Evolutionary conservation across 2,888 invertebrate species (phyloP), one percentile per base, ranked within the genome.

Genomic region (Ferrisia virgata): DNA sequence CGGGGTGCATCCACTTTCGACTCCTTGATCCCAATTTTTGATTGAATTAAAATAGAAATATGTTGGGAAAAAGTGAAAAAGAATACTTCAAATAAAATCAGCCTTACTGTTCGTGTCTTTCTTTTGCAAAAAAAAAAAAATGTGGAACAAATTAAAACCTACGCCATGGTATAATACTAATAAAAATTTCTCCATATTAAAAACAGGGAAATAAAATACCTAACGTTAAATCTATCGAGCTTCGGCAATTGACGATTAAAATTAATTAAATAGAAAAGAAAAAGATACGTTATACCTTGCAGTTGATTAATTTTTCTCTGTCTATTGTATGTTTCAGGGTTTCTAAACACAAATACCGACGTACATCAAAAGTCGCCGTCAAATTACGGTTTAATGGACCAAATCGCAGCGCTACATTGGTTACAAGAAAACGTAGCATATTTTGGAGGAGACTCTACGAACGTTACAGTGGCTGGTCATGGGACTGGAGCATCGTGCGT

Each of bases 311-410:
- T 79, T 84, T 81, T 28, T 53, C 79, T 28, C n/a, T 36, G 9
- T 15, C 53, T 53, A 2, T 6, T 8, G 22, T 53, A 53, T 85
- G n/a, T 80, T 80, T 86, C 91, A 96, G 96, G 96, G 87, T 96
- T 96, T 89, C 91, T 96, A 85, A 96, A 96, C 89, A 95, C 95
- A 85, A 94, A 96, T 88, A 94, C 95, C 33, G 95, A 95, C 89
- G 93, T 94, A 86, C 94, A 93, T 89, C 93, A 94, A 79, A 92
- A 94, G 86, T 94, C 95, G 47, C 95, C 96, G 72, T 95, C 96
- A 78, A 99, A 99, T 91, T 98, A 97, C 89, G 99, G 98, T 18
- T 92, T 99, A 84, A 96, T 98, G 94, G 99, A 98, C 90, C 96
- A 97, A 90, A 95, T 97, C 25, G 86, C 86, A 2, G 86, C 86